Percentiles rank a stretch among this genome's conserved stretches.
These are phyloP conservation scores for Irena cyanogastra DNA, from an alignment of 2,113 vertebrate species.

Conservation along the genomic window DNA sequence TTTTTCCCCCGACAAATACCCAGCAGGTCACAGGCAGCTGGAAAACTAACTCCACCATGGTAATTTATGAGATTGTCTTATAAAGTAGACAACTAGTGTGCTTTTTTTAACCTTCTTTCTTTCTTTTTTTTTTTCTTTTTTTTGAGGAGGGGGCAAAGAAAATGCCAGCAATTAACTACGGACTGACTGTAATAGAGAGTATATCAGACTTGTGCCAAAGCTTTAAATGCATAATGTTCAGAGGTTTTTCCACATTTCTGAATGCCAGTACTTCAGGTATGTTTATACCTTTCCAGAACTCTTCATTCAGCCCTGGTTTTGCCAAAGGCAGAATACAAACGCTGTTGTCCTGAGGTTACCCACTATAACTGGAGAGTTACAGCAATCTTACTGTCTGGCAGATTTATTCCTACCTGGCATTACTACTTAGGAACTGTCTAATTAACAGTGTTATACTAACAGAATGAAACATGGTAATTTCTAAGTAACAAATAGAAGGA, in stretches of 20 bases:
- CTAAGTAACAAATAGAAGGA: not conserved
- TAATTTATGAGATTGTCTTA: not conserved
- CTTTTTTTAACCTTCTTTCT: fast-evolving
- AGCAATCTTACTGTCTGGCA: not conserved
- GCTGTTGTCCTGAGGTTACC: not conserved
- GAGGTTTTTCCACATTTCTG: not conserved
- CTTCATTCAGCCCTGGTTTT: not conserved
- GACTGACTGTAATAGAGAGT: not conserved
- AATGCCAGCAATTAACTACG: not conserved
- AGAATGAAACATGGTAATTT: not conserved
- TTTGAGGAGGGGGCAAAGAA: not conserved
- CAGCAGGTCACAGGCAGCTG: not conserved
- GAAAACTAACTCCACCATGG: not conserved
- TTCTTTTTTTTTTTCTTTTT: not conserved
- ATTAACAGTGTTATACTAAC: not conserved
- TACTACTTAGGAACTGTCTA: not conserved
- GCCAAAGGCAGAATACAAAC: not conserved
- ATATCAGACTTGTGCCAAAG: not conserved
- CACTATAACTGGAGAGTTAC: not conserved
- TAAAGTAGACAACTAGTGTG: not conserved
- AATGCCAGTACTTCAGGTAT: not conserved
- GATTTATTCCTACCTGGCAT: not conserved
- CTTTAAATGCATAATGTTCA: not conserved
- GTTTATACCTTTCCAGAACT: not conserved
- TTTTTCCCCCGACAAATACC: not conserved